phyloP scores from a whole-genome alignment of 53 echinoderm and acorn worm species.

The Mesocentrotus franciscanus region DNA sequence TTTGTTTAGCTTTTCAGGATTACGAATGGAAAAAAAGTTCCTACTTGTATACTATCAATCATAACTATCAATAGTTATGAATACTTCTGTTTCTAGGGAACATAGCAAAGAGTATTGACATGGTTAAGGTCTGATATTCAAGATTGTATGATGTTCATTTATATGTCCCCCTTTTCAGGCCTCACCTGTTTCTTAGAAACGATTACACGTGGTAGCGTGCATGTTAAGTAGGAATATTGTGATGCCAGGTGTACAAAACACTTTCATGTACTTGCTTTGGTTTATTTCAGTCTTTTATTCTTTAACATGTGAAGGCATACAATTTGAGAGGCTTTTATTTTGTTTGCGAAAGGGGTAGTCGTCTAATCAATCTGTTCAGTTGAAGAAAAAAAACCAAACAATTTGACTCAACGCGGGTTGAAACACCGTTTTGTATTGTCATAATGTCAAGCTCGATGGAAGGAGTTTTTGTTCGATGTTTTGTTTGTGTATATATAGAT shows the following conservation, averaged over 20 bases:
- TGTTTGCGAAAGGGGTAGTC: neutral
- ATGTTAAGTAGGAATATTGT: neutral
- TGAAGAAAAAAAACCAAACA: neutral
- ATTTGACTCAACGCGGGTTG: neutral
- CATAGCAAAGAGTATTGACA: neutral
- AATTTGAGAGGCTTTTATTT: neutral
- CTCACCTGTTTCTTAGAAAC: slow-evolving; percentile 9
- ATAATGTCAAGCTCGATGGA: neutral
- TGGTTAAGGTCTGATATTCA: neutral
- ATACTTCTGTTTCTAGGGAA: neutral
- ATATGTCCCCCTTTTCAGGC: neutral
- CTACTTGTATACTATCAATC: neutral
- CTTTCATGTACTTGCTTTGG: neutral
- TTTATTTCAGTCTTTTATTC: neutral
- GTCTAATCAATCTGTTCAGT: neutral
- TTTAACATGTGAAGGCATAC: neutral
- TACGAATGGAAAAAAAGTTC: neutral
- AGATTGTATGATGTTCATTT: neutral
- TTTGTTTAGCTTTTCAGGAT: neutral
- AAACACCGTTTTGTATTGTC: neutral
- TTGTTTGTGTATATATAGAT: neutral
- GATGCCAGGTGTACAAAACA: too few species aligned
- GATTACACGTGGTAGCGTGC: neutral
- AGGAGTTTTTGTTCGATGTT: neutral
- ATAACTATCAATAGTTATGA: neutral